A percentile compares a stretch with the other conserved stretches of the same genome.
Evolutionary conservation across 2,113 vertebrate species (phyloP).

Genomic region (Numenius arquata): DNA sequence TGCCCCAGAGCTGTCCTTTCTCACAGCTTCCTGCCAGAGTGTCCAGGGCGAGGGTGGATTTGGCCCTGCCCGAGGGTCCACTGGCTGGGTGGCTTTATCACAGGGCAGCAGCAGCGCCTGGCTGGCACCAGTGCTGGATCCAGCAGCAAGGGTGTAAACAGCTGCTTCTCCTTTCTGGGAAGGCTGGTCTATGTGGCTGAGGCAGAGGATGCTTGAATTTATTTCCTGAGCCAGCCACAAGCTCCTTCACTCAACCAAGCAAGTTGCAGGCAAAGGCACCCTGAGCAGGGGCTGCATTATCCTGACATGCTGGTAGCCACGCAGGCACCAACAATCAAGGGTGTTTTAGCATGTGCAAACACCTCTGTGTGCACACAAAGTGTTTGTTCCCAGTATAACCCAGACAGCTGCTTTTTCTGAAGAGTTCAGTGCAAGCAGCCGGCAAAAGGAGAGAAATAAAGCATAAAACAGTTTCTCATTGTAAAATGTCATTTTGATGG

Average conservation of each 20-base stretch:
- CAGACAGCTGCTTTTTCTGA: not conserved
- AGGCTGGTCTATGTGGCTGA: not conserved
- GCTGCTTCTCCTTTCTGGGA: not conserved
- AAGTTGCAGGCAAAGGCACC: not conserved
- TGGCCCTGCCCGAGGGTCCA: not conserved
- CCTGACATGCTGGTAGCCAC: not conserved
- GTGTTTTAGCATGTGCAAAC: not conserved
- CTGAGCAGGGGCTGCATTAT: not conserved
- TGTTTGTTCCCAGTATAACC: not conserved
- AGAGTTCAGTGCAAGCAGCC: not conserved
- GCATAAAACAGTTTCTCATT: not conserved
- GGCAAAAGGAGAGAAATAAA: not conserved
- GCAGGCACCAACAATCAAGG: not conserved
- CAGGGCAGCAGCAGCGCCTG: not conserved
- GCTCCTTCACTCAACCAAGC: not conserved
- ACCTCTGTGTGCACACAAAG: not conserved
- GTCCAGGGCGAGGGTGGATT: not conserved
- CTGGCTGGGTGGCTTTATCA: not conserved
- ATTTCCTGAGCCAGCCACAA: not conserved
- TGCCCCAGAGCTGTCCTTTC: not conserved
- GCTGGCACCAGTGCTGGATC: not conserved
- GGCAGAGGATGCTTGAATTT: not conserved
- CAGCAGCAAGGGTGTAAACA: not conserved
- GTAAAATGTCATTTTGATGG: conserved; percentile 51
- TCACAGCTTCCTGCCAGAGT: not conserved